Evolutionary conservation across 1,140 invertebrate species (phyloP).

Genomic region (Myzus persicae): DNA sequence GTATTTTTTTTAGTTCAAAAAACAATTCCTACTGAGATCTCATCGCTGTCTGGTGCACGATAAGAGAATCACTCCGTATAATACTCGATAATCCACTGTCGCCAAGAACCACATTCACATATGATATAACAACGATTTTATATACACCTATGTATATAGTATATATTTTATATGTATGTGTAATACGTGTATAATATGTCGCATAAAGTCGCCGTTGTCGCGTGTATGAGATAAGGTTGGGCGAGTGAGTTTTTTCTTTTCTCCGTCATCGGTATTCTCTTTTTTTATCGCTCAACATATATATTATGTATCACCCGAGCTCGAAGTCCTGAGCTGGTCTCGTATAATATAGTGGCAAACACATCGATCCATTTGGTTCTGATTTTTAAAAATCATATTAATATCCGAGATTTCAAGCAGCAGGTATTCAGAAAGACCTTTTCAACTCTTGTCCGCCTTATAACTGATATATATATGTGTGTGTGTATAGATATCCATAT

Average conservation of each 20-base stretch:
- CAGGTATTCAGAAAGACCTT: not conserved
- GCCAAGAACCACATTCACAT: not conserved
- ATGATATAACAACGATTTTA: conserved; percentile 2
- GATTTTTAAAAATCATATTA: not conserved
- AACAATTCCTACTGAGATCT: not conserved
- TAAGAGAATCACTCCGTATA: not conserved
- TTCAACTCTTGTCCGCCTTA: not conserved
- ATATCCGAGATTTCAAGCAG: not conserved
- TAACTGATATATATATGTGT: not conserved
- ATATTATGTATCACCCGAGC: not conserved
- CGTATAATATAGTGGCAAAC: not conserved
- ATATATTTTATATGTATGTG: too few species aligned
- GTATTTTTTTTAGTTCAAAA: not conserved
- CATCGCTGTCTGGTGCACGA: not conserved
- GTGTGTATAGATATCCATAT: too few species aligned
- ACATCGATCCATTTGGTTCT: not conserved
- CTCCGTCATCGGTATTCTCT: not conserved
- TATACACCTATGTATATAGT: not conserved
- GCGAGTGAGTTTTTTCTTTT: not conserved
- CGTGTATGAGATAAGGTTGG: not conserved
- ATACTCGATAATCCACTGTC: not conserved
- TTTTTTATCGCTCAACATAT: not conserved
- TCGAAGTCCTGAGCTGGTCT: not conserved
- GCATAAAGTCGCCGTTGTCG: not conserved
- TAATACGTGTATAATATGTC: not conserved